Percentiles rank a stretch among this genome's conserved stretches.
Evolutionary conservation across 2,888 invertebrate genomes (phyloP).

Genomic region (Aquatica leii): DNA sequence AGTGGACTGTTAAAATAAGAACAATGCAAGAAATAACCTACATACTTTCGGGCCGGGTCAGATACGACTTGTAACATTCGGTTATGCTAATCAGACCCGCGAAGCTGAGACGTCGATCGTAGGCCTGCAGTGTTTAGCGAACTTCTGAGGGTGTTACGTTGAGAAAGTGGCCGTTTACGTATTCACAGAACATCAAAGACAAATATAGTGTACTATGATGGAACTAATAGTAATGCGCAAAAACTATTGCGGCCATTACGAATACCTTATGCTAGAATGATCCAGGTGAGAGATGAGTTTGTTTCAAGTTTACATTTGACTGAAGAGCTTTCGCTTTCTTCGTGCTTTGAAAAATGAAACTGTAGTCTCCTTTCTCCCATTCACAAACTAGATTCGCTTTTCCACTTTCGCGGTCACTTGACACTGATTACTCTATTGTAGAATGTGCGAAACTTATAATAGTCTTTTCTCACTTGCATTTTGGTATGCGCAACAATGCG

Average conservation of each 20-base stretch:
- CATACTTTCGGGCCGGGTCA: conserved; percentile 52
- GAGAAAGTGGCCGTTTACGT: conserved; percentile 46
- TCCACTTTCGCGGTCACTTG: conserved; percentile 37
- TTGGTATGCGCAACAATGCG: conserved; percentile 65
- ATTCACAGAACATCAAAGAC: conserved; percentile 25
- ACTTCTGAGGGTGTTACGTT: conserved; percentile 49
- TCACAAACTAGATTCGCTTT: conserved; percentile 47
- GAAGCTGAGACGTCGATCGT: conserved; percentile 41
- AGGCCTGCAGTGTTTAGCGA: conserved; percentile 49
- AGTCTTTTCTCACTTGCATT: conserved; percentile 62
- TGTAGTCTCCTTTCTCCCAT: conserved; percentile 47
- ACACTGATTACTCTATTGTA: conserved; percentile 27
- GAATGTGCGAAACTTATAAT: conserved; percentile 37
- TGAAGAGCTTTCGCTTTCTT: conserved; percentile 46
- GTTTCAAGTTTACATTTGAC: conserved; percentile 31
- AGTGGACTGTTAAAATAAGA: conserved; percentile 47
- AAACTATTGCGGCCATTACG: conserved; percentile 37
- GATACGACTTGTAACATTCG: conserved; percentile 46
- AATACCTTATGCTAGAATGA: conserved; percentile 26
- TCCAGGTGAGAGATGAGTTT: conserved; percentile 39
- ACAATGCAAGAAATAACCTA: conserved; percentile 54
- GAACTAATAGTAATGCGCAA: conserved; percentile 20
- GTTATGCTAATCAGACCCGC: conserved; percentile 47
- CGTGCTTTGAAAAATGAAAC: conserved; percentile 49
- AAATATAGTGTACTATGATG: conserved; percentile 18